phyloP scores from a whole-genome alignment of 2,113 vertebrate species.

The Nothoprocta pentlandii region DNA sequence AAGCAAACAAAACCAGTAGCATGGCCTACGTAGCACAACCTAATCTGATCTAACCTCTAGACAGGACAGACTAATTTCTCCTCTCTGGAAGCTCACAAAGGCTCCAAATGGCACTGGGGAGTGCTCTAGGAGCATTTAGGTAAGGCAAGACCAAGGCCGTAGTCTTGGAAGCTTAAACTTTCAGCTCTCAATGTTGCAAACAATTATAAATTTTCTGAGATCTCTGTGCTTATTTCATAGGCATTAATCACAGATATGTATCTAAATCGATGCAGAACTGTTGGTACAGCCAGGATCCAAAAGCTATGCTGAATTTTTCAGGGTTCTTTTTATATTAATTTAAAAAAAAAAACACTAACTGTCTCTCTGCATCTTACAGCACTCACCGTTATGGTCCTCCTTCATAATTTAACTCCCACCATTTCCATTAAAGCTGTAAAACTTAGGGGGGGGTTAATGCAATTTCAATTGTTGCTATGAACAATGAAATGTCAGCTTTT shows the following conservation, averaged over 20 bases:
- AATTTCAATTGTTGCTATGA: neutral
- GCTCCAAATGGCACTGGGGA: neutral
- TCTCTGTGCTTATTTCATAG: fast-evolving
- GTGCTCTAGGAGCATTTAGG: neutral
- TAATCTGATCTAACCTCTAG: neutral
- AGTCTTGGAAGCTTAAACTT: neutral
- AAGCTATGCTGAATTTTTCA: neutral
- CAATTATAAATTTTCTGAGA: neutral
- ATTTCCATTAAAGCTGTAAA: neutral
- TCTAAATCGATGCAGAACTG: neutral
- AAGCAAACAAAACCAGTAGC: neutral
- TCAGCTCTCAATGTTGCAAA: neutral
- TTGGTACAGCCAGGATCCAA: neutral
- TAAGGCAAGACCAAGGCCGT: neutral
- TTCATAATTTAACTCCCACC: neutral
- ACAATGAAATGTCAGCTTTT: neutral
- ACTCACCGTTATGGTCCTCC: neutral
- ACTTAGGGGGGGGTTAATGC: neutral
- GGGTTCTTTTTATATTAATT: neutral
- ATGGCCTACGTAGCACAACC: neutral
- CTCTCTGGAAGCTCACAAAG: neutral
- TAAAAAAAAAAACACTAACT: neutral
- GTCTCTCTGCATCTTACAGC: neutral
- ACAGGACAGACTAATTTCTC: neutral
- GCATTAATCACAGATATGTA: neutral